phyloP scores from a whole-genome alignment of 2,888 invertebrate species.

The Schizaphis graminum region DNA sequence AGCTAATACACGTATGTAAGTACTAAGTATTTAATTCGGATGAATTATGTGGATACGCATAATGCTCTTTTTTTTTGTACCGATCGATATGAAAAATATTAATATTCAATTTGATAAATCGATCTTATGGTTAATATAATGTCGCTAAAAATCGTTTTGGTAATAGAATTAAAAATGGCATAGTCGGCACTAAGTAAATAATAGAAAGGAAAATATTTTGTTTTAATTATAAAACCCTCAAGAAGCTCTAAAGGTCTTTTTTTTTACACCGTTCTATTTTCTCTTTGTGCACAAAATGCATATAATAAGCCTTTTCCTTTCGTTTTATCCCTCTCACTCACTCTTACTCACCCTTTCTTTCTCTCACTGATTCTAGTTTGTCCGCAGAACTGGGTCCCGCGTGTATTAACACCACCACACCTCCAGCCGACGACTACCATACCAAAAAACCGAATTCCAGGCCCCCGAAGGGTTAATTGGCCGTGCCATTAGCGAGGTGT shows the following conservation, averaged over 20 bases:
- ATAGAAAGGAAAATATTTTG: slow-evolving; percentile 34
- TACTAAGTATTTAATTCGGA: neutral
- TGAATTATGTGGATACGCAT: neutral
- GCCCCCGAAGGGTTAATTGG: slow-evolving; percentile 66
- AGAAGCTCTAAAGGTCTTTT: neutral
- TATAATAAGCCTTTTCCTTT: slow-evolving; percentile 40
- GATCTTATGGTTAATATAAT: neutral
- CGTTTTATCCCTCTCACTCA: neutral
- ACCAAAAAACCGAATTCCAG: slow-evolving; percentile 63
- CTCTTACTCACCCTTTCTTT: neutral
- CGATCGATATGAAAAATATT: neutral
- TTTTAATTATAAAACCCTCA: slow-evolving; percentile 50
- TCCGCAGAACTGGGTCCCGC: slow-evolving; percentile 48
- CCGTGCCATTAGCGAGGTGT: slow-evolving; percentile 64
- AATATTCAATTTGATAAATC: neutral
- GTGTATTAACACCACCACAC: slow-evolving; percentile 58
- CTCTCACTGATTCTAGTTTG: slow-evolving; percentile 37
- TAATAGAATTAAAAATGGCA: slow-evolving; percentile 1
- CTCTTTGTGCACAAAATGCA: slow-evolving; percentile 18
- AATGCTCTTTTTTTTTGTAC: neutral
- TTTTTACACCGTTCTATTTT: slow-evolving; percentile 9
- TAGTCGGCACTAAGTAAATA: neutral
- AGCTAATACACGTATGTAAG: neutral
- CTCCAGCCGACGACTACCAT: neutral
- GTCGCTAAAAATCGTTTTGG: neutral